Conservation (phyloP, 53 echinoderm and acorn worm species). For the Henricia sp. region DNA sequence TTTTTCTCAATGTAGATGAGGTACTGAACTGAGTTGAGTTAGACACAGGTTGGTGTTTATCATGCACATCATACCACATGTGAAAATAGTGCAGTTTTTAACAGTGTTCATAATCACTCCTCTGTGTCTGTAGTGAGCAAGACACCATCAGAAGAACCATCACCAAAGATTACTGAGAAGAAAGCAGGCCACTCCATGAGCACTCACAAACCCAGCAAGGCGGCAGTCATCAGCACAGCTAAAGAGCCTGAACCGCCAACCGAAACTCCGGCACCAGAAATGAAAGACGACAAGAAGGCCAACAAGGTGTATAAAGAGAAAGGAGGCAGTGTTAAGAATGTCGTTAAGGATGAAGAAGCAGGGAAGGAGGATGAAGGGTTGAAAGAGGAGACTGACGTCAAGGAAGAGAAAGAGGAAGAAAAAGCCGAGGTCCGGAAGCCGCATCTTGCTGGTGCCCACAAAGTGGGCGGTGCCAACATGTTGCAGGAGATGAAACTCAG, state of each 20-base stretch:
- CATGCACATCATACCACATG: too few species aligned
- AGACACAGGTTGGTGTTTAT: too few species aligned
- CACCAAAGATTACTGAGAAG: conserved; percentile 24
- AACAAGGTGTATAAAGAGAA: neutral
- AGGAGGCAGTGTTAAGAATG: too few species aligned
- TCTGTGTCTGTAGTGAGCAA: conserved; percentile 9
- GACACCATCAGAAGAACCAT: conserved; percentile 5
- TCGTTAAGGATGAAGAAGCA: neutral
- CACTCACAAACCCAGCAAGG: neutral
- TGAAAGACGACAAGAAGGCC: neutral
- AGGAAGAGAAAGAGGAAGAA: conserved; percentile 16
- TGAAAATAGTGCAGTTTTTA: too few species aligned
- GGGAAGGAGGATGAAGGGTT: neutral
- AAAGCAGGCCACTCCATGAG: neutral
- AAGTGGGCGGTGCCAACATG: conserved; percentile 40
- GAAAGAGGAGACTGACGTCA: neutral
- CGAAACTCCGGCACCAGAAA: neutral
- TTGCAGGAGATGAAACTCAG: conserved; percentile 42
- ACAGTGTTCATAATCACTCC: too few species aligned
- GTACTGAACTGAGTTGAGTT: too few species aligned
- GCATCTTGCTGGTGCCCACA: conserved; percentile 23
- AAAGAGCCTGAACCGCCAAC: conserved; percentile 22
- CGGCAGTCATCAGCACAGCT: neutral
- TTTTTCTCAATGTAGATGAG: too few species aligned
- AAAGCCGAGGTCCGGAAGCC: conserved; percentile 34